Evolutionary conservation across 2,113 vertebrate species (phyloP).

Genomic region (Nothobranchius furzeri): DNA sequence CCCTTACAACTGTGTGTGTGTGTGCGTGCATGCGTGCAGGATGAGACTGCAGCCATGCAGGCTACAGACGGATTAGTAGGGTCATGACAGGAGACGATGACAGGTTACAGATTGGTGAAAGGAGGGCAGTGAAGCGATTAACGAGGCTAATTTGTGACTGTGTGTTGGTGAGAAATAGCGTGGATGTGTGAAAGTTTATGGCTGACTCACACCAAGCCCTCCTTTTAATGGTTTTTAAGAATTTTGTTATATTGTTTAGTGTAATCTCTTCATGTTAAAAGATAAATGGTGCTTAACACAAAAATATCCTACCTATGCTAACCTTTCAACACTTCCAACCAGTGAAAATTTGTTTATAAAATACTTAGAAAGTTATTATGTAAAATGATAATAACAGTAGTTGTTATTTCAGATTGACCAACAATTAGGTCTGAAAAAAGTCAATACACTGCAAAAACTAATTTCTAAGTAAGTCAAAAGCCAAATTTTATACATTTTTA

Average conservation of each 20-base stretch:
- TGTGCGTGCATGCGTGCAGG: slow-evolving; percentile 46
- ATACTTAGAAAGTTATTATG: rapidly evolving
- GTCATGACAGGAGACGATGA: slow-evolving; percentile 64
- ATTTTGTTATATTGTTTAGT: slow-evolving; percentile 42
- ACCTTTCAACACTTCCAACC: slow-evolving; percentile 16
- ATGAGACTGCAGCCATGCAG: slow-evolving; percentile 51
- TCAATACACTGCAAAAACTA: too few species aligned
- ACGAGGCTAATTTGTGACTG: slow-evolving; percentile 57
- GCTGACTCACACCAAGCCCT: slow-evolving; percentile 32
- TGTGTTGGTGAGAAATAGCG: slow-evolving; percentile 32
- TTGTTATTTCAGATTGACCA: background rate
- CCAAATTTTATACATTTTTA: too few species aligned
- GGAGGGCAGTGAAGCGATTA: slow-evolving; percentile 57
- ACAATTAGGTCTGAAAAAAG: background rate
- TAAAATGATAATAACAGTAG: background rate
- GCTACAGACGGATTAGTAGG: slow-evolving; percentile 57
- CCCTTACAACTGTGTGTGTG: slow-evolving; percentile 59
- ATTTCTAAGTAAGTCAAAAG: too few species aligned
- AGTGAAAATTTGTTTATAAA: background rate
- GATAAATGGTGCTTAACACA: too few species aligned
- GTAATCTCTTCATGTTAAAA: slow-evolving; percentile 2
- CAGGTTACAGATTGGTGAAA: slow-evolving; percentile 62
- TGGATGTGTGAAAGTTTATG: slow-evolving; percentile 57
- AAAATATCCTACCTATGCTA: too few species aligned
- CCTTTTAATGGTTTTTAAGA: slow-evolving; percentile 26